A percentile compares a stretch with the other conserved stretches of the same genome.
phyloP scores from a whole-genome alignment of 2,888 invertebrate species.

The Ditylenchus weischeri region DNA sequence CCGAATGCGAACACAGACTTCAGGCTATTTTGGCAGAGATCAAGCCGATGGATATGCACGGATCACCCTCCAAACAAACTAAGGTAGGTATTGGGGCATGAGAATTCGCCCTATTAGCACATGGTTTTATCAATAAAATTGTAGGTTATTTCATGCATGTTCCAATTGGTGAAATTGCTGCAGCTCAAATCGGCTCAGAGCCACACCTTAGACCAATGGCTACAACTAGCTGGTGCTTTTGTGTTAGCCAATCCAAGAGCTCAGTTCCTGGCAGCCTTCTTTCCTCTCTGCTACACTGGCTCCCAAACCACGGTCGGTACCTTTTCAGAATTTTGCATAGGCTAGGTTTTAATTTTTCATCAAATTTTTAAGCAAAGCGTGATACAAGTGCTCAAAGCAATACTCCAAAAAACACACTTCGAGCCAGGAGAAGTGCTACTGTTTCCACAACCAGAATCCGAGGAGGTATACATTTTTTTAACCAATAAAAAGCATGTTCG shows the following conservation, averaged over 20 bases:
- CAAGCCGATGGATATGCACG: too few species aligned
- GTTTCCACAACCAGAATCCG: constrained; percentile 10
- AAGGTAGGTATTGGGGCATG: too few species aligned
- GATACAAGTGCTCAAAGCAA: not conserved
- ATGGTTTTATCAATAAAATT: not conserved
- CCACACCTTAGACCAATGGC: not conserved
- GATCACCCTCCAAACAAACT: too few species aligned
- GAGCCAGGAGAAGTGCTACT: constrained; percentile 21
- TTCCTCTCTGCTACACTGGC: constrained; percentile 8
- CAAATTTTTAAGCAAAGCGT: constrained; percentile 8
- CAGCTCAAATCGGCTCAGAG: not conserved
- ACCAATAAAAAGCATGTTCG: too few species aligned
- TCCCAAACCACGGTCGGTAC: constrained; percentile 10
- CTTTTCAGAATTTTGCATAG: too few species aligned
- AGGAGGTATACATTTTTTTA: too few species aligned
- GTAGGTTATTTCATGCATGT: constrained; percentile 3
- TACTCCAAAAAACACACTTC: constrained; percentile 11
- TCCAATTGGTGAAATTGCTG: constrained; percentile 5
- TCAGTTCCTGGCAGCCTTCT: constrained; percentile 14
- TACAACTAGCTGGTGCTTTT: constrained; percentile 5
- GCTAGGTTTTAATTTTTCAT: not conserved
- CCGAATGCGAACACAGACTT: too few species aligned
- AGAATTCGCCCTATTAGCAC: too few species aligned
- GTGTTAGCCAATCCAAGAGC: constrained; percentile 12
- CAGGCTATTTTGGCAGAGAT: too few species aligned